Evolutionary conservation across 2,888 invertebrate genomes (phyloP).

Genomic region (Rugalucina vietnamica): DNA sequence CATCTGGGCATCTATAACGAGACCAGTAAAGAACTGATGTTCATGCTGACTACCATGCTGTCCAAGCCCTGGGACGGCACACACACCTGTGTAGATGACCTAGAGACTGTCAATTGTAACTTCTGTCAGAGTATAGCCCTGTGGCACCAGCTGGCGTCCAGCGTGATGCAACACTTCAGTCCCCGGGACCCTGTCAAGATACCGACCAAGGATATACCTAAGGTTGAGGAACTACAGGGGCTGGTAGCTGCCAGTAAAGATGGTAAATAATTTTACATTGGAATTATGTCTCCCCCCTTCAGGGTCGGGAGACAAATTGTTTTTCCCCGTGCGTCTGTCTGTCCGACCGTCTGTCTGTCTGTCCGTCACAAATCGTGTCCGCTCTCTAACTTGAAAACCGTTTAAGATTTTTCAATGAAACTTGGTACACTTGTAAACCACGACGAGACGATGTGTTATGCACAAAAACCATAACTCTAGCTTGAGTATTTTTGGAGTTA

Average conservation of each 20-base stretch:
- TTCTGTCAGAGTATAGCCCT: conserved; percentile 93
- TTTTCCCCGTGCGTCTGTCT: too few species aligned
- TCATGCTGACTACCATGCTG: conserved; percentile 90
- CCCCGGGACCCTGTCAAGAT: conserved; percentile 80
- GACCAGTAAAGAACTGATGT: conserved; percentile 89
- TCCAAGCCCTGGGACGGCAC: conserved; percentile 90
- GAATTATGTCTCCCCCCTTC: too few species aligned
- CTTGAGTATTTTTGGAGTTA: too few species aligned
- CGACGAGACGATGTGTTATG: too few species aligned
- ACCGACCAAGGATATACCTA: conserved; percentile 81
- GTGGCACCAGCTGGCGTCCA: conserved; percentile 92
- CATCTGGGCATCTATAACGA: conserved; percentile 91
- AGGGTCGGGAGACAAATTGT: too few species aligned
- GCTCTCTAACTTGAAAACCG: too few species aligned
- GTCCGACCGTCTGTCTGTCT: too few species aligned
- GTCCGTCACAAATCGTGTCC: too few species aligned
- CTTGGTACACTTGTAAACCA: too few species aligned
- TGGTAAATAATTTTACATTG: too few species aligned
- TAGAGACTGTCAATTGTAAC: conserved; percentile 89
- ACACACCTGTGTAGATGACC: conserved; percentile 85
- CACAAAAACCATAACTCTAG: too few species aligned
- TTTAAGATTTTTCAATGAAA: too few species aligned
- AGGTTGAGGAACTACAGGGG: conserved; percentile 80
- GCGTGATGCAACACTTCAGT: conserved; percentile 79
- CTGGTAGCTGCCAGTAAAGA: conserved; percentile 46